phyloP scores from a whole-genome alignment of 2,113 vertebrate genomes.

The Chiloscyllium plagiosum region DNA sequence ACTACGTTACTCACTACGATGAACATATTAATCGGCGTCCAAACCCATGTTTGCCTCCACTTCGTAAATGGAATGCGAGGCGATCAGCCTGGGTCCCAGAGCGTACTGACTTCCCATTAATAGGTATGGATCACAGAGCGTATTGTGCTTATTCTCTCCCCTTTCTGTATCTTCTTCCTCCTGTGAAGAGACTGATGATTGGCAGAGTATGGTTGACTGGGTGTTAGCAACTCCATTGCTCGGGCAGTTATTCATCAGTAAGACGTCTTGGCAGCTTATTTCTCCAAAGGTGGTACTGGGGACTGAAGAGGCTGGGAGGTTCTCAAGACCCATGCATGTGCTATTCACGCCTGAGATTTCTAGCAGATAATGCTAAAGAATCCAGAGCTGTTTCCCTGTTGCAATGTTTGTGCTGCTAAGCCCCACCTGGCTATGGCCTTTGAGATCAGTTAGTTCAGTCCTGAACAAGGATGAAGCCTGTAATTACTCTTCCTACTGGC shows the following conservation, averaged over 20 bases:
- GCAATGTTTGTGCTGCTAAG: neutral
- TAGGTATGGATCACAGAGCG: constrained; percentile 46
- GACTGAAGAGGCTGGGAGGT: neutral
- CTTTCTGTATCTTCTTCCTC: neutral
- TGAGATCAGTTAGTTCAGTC: neutral
- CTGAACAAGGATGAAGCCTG: neutral
- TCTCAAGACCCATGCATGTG: too few species aligned
- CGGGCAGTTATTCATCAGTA: neutral
- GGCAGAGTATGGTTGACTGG: neutral
- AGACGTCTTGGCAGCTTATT: neutral
- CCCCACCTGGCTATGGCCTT: neutral
- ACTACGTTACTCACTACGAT: constrained; percentile 59
- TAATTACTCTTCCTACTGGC: too few species aligned
- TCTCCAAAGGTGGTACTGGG: neutral
- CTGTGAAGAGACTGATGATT: neutral
- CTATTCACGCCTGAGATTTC: neutral
- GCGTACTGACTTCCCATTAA: constrained; percentile 56
- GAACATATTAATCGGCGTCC: constrained; percentile 52
- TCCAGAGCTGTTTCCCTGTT: neutral
- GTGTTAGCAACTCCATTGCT: neutral
- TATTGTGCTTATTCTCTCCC: neutral
- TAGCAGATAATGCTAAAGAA: neutral
- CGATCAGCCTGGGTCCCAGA: constrained; percentile 59
- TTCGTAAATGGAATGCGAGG: constrained; percentile 48
- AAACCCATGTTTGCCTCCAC: constrained; percentile 48